Evolutionary conservation across 2,797 vertebrate species (phyloP).

Genomic region (Heterohyrax brucei): DNA sequence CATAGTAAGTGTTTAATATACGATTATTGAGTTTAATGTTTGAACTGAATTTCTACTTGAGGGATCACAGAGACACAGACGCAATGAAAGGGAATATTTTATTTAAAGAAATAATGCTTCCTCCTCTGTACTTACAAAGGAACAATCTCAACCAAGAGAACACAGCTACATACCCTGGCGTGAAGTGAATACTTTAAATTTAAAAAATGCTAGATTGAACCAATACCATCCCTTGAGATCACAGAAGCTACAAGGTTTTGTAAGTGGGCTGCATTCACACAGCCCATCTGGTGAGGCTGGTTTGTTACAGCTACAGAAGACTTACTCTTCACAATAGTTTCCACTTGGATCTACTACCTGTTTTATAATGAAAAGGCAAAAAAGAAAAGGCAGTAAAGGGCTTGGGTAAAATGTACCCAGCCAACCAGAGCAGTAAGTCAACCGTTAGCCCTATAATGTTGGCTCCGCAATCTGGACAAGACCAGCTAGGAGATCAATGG

Average conservation of each 20-base stretch:
- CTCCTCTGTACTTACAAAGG: slow-evolving; percentile 73
- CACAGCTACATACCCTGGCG: slow-evolving; percentile 54
- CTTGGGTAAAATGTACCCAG: slow-evolving; percentile 45
- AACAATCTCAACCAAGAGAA: slow-evolving; percentile 69
- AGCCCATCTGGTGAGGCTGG: slow-evolving; percentile 54
- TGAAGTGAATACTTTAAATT: slow-evolving; percentile 59
- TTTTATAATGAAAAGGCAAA: slow-evolving; percentile 67
- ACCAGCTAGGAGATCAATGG: neutral
- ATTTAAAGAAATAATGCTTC: slow-evolving; percentile 76
- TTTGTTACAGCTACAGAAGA: neutral
- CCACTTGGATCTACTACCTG: slow-evolving; percentile 4
- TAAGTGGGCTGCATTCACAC: neutral
- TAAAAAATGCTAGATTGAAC: slow-evolving; percentile 65
- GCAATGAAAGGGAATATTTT: slow-evolving; percentile 78
- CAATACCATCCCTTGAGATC: slow-evolving; percentile 39
- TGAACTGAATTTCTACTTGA: slow-evolving; percentile 72
- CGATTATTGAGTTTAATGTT: slow-evolving; percentile 77
- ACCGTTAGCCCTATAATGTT: neutral
- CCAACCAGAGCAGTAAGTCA: neutral
- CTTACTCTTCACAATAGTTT: slow-evolving; percentile 9
- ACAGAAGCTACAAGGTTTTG: slow-evolving; percentile 43
- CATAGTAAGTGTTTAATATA: slow-evolving; percentile 70
- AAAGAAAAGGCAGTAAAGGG: neutral
- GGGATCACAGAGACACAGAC: slow-evolving; percentile 68
- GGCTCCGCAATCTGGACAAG: neutral